Conservation (phyloP, 2,888 invertebrate species). For the Elysia crispata region DNA sequence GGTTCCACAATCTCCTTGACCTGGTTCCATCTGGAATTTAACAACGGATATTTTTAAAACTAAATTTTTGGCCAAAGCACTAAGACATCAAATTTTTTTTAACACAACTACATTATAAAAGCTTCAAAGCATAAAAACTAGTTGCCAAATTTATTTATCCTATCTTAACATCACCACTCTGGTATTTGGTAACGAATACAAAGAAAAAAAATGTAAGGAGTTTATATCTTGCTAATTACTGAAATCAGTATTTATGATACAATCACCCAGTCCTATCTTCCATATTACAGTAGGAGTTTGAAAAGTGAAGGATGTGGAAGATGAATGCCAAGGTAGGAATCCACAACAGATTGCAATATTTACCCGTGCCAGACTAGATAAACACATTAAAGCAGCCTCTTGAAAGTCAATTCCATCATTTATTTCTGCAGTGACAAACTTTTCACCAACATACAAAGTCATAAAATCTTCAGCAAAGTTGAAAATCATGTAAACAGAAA, state of each 20-base stretch:
- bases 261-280: no score
- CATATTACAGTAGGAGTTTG: no score
- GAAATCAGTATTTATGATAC: no score
- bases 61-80: background rate
- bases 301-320: background rate
- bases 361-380: constrained; percentile 54
- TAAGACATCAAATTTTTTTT: no score
- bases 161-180: no score
- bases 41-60: background rate
- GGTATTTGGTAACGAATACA: no score
- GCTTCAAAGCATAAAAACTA: background rate
- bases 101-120: no score
- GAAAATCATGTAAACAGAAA: constrained; percentile 33
- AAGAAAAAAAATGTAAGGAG: no score
- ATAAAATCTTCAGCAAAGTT: constrained; percentile 33
- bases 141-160: no score
- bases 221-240: no score
- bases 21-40: constrained; percentile 19
- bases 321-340: background rate
- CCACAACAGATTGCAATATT: background rate
- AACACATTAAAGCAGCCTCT: constrained; percentile 50
- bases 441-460: constrained; percentile 48
- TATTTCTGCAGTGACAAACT: constrained; percentile 43
- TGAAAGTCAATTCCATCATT: constrained; percentile 54
- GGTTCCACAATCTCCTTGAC: constrained; percentile 40